Base-by-base conservation (phyloP, 1,140 invertebrate genomes). In the Drosophila nasuta region DNA sequence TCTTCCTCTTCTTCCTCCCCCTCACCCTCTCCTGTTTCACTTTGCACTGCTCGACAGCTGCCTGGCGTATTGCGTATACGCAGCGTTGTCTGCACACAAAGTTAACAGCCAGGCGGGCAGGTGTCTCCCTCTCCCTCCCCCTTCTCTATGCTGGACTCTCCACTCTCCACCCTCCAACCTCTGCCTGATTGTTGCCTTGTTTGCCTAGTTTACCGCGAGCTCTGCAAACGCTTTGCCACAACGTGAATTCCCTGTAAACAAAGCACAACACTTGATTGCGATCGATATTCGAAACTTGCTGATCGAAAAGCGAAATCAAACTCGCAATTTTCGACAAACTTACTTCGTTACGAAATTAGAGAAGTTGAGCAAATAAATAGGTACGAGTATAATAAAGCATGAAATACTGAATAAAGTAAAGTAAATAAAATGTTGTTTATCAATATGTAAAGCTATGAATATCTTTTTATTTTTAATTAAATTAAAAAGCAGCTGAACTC, bases 21-120 rank as follows among this genome's bases (percentile, higher is more conserved):
- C 2, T 8, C 30, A 5, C 3, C 41, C n/a, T 3, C 11, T 38
- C 6, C 28, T 52, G 3, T 54, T 15, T 46, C 62, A 3, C 13
- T 25, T 11, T 15, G 20, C 20, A 25, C 20, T 2, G 17, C 45
- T 45, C 51, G 81, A 57, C 62, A 65, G 30, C 6, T 43, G 11
- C 11, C 13, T 8, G 46, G 46, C 13, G 17, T n/a, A 33, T 60
- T 30, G 30, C 66, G 33, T 59, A 58, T 58, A 67, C 43, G 65
- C 65, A 67, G 48, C 28, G 65, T 67, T 58, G 58, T 45, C 41
- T 60, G 25, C 58, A 11, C n/a, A 25, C 13, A 54, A 54, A 54
- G 51, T 54, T 54, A 54, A 54, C 30, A 52, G 28, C 56, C 41
- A 30, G 49, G 49, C 49, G 35, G 51, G 51, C 51, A 54, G 51